Conservation (phyloP, 2,797 vertebrate genomes). For the Loriculus beryllinus region DNA sequence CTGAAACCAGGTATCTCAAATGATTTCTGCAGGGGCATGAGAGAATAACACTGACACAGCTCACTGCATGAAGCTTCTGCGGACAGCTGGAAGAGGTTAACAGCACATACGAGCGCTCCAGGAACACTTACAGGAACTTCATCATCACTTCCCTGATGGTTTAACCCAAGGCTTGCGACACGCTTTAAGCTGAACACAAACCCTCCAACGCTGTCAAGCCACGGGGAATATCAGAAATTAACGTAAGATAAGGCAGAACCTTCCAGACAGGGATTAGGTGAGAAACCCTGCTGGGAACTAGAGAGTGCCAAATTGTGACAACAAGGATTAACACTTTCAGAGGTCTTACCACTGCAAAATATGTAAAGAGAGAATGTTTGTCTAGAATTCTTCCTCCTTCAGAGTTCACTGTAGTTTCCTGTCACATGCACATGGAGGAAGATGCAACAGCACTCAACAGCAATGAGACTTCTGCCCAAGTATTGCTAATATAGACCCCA, state of each 20-base stretch:
- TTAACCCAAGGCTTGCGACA: neutral
- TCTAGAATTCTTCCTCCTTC: neutral
- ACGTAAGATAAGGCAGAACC: neutral
- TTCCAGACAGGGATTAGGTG: conserved; percentile 5
- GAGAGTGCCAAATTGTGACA: conserved; percentile 28
- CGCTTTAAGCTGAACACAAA: neutral
- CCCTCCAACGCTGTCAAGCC: neutral
- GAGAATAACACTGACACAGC: neutral
- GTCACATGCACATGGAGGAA: fast-evolving
- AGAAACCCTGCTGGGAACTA: conserved; percentile 18
- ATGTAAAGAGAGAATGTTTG: neutral
- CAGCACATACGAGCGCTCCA: fast-evolving
- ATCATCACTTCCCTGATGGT: neutral
- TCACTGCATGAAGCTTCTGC: fast-evolving
- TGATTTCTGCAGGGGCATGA: neutral
- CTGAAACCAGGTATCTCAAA: neutral
- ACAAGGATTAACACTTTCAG: conserved; percentile 8
- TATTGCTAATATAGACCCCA: neutral
- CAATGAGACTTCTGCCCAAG: neutral
- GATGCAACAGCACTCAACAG: neutral
- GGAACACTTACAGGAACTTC: neutral
- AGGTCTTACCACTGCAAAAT: neutral
- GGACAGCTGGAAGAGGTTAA: neutral
- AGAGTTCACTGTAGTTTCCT: fast-evolving
- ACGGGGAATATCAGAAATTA: neutral